Evolutionary conservation across 2,797 vertebrate species (phyloP).

Genomic region (Psittacula derbiana): DNA sequence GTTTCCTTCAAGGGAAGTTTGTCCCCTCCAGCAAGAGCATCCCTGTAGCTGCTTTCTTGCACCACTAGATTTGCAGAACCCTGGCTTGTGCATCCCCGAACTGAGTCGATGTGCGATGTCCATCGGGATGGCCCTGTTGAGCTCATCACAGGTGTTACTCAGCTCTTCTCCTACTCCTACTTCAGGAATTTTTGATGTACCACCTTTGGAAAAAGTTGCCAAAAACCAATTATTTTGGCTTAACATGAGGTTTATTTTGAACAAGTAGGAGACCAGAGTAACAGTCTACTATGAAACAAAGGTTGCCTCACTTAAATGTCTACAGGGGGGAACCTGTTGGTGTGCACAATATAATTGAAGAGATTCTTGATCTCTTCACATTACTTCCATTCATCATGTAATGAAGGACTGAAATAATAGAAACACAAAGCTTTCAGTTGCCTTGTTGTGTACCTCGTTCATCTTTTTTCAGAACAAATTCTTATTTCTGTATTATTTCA

Average conservation of each 20-base stretch:
- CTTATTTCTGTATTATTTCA: neutral
- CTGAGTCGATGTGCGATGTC: neutral
- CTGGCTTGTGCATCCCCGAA: neutral
- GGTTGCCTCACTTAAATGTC: neutral
- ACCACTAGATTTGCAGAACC: neutral
- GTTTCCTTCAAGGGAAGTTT: neutral
- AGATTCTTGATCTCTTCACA: neutral
- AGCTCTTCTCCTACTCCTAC: neutral
- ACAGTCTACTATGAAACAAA: neutral
- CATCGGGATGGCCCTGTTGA: fast-evolving
- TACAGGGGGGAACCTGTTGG: fast-evolving
- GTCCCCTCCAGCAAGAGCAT: neutral
- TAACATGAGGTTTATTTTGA: neutral
- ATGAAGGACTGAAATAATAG: neutral
- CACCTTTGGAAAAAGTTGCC: neutral
- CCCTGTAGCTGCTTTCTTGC: neutral
- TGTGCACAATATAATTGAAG: neutral
- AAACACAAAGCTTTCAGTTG: neutral
- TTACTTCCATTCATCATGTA: neutral
- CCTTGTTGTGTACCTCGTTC: neutral
- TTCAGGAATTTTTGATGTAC: neutral
- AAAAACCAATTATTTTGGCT: neutral
- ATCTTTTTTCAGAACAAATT: neutral
- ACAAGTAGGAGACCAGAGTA: neutral
- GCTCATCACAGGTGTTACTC: neutral